These are phyloP conservation scores for Trichogramma dendrolimi DNA, from an alignment of 2,888 invertebrate species.

Conservation along the genomic window DNA sequence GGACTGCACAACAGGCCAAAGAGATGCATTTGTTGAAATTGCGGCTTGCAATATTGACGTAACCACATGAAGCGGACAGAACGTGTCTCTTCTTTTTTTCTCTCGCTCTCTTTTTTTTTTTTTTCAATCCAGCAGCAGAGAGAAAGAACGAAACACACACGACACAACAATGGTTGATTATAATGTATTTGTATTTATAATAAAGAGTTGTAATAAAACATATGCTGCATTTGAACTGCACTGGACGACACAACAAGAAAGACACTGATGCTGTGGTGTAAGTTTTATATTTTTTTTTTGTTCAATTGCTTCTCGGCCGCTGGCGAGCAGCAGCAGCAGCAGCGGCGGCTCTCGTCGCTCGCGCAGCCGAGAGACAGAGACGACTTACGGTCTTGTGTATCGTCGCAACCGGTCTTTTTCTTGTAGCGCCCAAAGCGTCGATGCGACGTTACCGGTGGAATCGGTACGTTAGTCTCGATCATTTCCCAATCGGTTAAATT, in stretches of 20 bases:
- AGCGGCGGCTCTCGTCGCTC: too few relatives aligned
- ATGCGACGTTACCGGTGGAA: conserved; percentile 39
- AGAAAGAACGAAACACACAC: too few relatives aligned
- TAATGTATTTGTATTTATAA: too few relatives aligned
- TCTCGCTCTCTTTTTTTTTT: conserved; percentile 21
- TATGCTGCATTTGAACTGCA: too few relatives aligned
- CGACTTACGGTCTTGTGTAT: conserved; percentile 50
- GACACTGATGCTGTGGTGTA: background rate
- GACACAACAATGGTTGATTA: too few relatives aligned
- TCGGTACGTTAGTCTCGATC: conserved; percentile 32
- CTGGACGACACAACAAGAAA: too few relatives aligned
- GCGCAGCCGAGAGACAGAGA: background rate
- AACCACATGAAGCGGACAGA: conserved; percentile 33
- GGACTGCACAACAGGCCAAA: conserved; percentile 36
- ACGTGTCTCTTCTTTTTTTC: conserved; percentile 27
- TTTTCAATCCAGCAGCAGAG: conserved; percentile 16
- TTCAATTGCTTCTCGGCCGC: background rate
- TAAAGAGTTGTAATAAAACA: too few relatives aligned
- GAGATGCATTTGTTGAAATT: conserved; percentile 34
- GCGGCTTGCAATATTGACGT: too few relatives aligned
- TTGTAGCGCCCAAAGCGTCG: conserved; percentile 48
- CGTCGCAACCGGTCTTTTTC: conserved; percentile 53
- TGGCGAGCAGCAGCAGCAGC: background rate
- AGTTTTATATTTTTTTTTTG: conserved; percentile 4
- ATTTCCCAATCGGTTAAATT: conserved; percentile 49